phyloP scores from a whole-genome alignment of 1,140 invertebrate species.

The Habropoda laboriosa region DNA sequence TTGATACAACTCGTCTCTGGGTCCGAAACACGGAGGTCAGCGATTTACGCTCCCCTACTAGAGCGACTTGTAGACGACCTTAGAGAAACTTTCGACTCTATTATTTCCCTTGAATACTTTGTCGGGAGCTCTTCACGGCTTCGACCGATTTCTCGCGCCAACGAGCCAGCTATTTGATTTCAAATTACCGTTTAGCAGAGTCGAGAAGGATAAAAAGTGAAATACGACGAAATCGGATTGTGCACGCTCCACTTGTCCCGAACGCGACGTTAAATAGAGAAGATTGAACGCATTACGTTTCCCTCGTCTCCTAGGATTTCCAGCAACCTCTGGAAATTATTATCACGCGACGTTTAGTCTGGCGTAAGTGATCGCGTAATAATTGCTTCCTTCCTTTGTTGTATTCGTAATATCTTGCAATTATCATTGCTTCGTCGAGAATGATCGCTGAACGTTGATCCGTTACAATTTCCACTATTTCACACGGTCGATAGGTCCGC shows the following conservation, averaged over 20 bases:
- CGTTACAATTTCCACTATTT: not conserved
- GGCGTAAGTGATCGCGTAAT: not conserved
- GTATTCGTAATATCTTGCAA: too few species aligned
- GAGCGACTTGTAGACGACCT: not conserved
- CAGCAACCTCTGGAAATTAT: not conserved
- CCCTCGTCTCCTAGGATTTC: not conserved
- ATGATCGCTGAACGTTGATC: too few species aligned
- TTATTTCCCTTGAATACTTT: conserved; percentile 17
- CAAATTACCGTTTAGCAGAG: not conserved
- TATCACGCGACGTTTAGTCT: not conserved
- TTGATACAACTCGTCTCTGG: too few species aligned
- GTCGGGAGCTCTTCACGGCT: not conserved
- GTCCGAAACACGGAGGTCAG: too few species aligned
- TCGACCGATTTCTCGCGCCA: not conserved
- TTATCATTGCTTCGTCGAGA: too few species aligned
- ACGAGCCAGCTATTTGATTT: not conserved
- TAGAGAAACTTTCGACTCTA: not conserved
- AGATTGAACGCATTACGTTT: not conserved
- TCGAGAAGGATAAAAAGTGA: not conserved
- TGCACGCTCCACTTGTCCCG: not conserved
- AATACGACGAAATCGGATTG: not conserved
- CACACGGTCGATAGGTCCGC: not conserved
- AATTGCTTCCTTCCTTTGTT: conserved; percentile 22
- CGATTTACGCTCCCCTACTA: conserved; percentile 29
- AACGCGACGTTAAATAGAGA: conserved; percentile 1